Percentiles rank a stretch among this genome's conserved stretches.
phyloP scores from a whole-genome alignment of 1,140 invertebrate species.

The Belonocnema kinseyi region DNA sequence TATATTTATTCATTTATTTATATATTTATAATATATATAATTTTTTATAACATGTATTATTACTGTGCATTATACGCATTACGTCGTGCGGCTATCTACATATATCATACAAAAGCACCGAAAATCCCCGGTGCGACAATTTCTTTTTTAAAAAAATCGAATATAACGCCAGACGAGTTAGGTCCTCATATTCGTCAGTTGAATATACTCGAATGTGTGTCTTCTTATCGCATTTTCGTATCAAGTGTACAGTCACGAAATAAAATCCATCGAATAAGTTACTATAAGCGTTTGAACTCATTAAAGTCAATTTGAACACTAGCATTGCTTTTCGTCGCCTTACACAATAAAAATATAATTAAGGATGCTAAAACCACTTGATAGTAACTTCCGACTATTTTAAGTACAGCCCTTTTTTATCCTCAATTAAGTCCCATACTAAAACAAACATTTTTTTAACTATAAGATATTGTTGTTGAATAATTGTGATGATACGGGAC shows the following conservation, averaged over 20 bases:
- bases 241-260: slow-evolving; percentile 6
- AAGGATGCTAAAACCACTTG: not conserved
- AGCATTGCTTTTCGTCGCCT: not conserved
- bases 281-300: slow-evolving; percentile 13
- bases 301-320: not conserved
- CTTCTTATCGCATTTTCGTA: slow-evolving; percentile 4
- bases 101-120: slow-evolving; percentile 69
- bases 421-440: not conserved
- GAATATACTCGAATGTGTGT: not conserved
- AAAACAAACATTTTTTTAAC: not conserved
- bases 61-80: slow-evolving; percentile 70
- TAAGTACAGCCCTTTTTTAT: not conserved
- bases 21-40: slow-evolving; percentile 62
- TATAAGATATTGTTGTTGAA: not conserved
- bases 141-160: slow-evolving; percentile 7
- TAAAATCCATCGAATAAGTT: slow-evolving; percentile 20
- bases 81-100: slow-evolving; percentile 73
- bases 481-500: not conserved
- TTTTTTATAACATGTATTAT: slow-evolving; percentile 70
- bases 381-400: slow-evolving; percentile 13
- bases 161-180: slow-evolving; percentile 14
- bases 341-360: not conserved
- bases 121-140: slow-evolving; percentile 32
- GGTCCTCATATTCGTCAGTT: not conserved
- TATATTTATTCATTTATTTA: slow-evolving; percentile 45